These are phyloP conservation scores for Hypomecis atomaria DNA, from an alignment of 2,888 invertebrate genomes.

Conservation along the genomic window DNA sequence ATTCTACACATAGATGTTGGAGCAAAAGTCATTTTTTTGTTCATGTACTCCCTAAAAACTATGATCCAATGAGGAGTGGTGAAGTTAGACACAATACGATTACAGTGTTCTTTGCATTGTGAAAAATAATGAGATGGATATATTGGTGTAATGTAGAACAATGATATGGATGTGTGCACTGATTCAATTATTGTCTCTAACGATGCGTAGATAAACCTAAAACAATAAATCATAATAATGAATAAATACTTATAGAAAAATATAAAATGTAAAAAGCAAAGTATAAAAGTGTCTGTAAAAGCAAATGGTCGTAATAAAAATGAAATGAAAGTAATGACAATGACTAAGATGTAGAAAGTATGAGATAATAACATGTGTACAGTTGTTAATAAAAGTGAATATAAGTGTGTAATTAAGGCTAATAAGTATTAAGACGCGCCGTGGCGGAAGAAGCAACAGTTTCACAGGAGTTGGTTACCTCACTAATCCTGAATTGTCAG, in stretches of 20 bases:
- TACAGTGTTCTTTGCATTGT: constrained; percentile 62
- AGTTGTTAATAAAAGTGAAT: constrained; percentile 41
- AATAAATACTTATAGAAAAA: constrained; percentile 36
- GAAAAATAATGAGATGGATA: constrained; percentile 59
- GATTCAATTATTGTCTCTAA: constrained; percentile 65
- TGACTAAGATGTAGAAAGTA: constrained; percentile 35
- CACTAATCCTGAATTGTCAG: constrained; percentile 84
- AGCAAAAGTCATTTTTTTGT: constrained; percentile 76
- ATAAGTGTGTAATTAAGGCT: constrained; percentile 43
- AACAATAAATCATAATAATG: constrained; percentile 68
- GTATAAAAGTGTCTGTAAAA: constrained; percentile 13
- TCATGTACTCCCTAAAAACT: constrained; percentile 74
- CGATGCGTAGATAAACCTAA: constrained; percentile 81
- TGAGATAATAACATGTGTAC: constrained; percentile 38
- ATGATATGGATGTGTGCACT: constrained; percentile 64
- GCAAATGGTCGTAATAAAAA: constrained; percentile 22
- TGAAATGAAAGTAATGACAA: constrained; percentile 35
- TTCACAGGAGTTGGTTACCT: constrained; percentile 63
- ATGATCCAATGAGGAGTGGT: constrained; percentile 68
- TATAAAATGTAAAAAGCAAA: constrained; percentile 29
- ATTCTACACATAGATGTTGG: constrained; percentile 78
- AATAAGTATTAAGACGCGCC: constrained; percentile 29
- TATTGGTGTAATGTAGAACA: constrained; percentile 62
- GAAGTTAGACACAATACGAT: constrained; percentile 53
- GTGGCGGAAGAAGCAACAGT: constrained; percentile 37